Evolutionary conservation across 2,113 vertebrate species (phyloP).

Genomic region (Propithecus coquereli): DNA sequence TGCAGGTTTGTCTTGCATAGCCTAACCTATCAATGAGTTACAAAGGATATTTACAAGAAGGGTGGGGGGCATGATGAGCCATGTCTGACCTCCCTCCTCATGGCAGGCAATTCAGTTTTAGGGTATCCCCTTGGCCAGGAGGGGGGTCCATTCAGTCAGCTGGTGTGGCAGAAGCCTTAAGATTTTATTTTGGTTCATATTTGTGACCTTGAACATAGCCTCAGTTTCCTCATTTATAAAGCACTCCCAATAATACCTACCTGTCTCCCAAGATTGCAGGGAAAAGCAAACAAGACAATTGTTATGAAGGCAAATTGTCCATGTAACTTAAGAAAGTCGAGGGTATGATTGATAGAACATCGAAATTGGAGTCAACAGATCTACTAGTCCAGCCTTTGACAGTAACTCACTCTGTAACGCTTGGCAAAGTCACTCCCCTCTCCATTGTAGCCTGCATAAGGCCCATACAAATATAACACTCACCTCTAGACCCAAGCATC

Average conservation of each 20-base stretch:
- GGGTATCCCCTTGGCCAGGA: too few species aligned
- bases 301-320: not conserved
- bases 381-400: not conserved
- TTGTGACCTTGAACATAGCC: not conserved
- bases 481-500: not conserved
- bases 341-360: not conserved
- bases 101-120: too few species aligned
- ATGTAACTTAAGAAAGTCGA: not conserved
- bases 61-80: too few species aligned
- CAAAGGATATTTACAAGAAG: too few species aligned
- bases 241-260: not conserved
- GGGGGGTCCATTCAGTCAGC: too few species aligned
- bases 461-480: not conserved
- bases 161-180: too few species aligned
- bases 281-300: not conserved
- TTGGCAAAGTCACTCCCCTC: not conserved
- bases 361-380: not conserved
- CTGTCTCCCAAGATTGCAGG: not conserved
- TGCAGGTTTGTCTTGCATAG: too few species aligned
- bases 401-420: not conserved
- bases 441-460: not conserved
- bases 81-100: too few species aligned
- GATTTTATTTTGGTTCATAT: too few species aligned
- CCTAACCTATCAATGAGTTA: too few species aligned
- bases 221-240: not conserved